Evolutionary conservation across 92 coral and sea anemone species (phyloP), one percentile per base, ranked within the genome.

Genomic region (Bergia puertoricense): DNA sequence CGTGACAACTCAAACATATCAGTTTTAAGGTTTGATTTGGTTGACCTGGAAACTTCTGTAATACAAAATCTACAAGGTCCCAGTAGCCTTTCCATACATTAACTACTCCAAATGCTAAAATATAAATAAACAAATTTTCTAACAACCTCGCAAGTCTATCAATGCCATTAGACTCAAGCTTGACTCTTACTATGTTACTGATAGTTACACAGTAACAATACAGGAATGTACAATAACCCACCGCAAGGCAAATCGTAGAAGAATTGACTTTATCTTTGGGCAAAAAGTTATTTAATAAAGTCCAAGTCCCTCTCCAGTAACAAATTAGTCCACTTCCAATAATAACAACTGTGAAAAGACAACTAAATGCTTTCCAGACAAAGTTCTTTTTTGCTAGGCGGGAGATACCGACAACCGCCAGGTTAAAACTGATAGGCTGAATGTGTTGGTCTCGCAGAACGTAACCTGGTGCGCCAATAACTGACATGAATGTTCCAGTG

Each of bases 281-380:
- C 23, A 85, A 66, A 14, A 41, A 68, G 79, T 43, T 81, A 73
- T 77, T 79, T 66, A 86, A 6, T 4, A 92, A 50, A 3, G 57
- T 77, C 98, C 98, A 95, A 14, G 96, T 93, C 8, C 96, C 96
- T 81, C 98, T 86, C 98, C 96, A 95, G 65, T 88, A 95, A 18
- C 74, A 43, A 4, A 95, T 88, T n/a, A 90, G 87, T 10, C 76
- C 89, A 4, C 73, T 51, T 13, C 96, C 94, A 36, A 92, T 86
- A 0, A 95, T 22, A 37, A 85, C 79, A 30, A 93, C 95, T 1
- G 94, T 93, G 37, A 93, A 13, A 78, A 95, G 74, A 81, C 87
- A 67, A 72, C 92, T 92, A 15, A n/a, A 4, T 3, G 30, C 69
- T 5, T 62, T 62, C 69, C 69, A 16, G 8, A 22, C 30, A 62